Base-by-base conservation (phyloP, 2,888 invertebrate species). In the Melanotus villosus region DNA sequence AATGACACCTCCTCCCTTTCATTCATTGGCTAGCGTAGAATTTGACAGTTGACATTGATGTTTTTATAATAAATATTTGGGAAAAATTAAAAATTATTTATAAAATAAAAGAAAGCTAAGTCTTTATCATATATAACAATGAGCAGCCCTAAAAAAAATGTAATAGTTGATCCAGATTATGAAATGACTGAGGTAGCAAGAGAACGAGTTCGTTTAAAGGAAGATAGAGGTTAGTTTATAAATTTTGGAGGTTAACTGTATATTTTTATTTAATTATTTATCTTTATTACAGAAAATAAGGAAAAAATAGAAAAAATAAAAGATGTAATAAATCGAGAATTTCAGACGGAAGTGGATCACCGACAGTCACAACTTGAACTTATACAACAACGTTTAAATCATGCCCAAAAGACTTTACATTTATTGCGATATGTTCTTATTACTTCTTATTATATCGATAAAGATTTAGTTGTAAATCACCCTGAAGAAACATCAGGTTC, bases 361-460 rank as follows among this genome's bases (percentile, higher is more conserved):
- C 90, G 93, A 78, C 91, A 93, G 80, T 88, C 89, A 63, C 94
- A 95, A 85, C 85, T 94, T 10, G 86, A 90, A 70, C 85, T 90
- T 57, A 90, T 94, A 67, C 91, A 94, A 79, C 88, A 90, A 70
- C 88, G 90, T 83, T 87, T 90, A 76, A 87, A 86, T 34, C 85
- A 87, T 76, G 87, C 88, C 0, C 85, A 88, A 16, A 88, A 88
- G 75, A 82, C 88, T 3, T 78, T 91, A n/a, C 89, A 90, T 76
- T 83, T 89, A 36, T 81, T 91, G 10, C 86, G 90, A 10, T 90
- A 89, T 78, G 87, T 86, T 1, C 85, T 89, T 26, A 86, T 90
- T 4, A 86, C 87, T 6, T 86, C 88, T n/a, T 91, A 88, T 81
- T 91, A 90, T 72, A 87, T 86, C 67, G 86, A 87, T 65, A 88